phyloP scores from a whole-genome alignment of 2,113 vertebrate species.

The Pachyramphus minor region DNA sequence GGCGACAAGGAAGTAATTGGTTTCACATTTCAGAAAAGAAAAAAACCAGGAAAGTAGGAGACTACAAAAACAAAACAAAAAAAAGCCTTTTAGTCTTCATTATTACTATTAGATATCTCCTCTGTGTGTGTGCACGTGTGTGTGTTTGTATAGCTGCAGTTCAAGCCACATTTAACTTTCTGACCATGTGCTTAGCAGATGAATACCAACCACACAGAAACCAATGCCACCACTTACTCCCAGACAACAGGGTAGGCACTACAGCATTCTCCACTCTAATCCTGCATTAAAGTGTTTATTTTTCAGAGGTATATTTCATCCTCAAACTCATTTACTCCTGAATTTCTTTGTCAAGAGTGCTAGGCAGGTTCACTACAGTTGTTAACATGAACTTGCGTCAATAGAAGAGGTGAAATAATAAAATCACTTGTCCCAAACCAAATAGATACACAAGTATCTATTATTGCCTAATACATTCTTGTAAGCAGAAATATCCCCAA shows the following conservation, averaged over 20 bases:
- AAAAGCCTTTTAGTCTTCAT: not conserved
- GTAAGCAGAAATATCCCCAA: not conserved
- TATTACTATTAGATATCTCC: not conserved
- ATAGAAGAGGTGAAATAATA: not conserved
- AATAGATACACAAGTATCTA: not conserved
- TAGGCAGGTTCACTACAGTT: not conserved
- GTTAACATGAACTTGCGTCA: not conserved
- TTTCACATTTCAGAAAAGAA: not conserved
- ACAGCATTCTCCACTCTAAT: not conserved
- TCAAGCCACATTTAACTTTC: not conserved
- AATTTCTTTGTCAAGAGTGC: not conserved
- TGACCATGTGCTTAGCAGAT: accelerated
- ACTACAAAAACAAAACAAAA: not conserved
- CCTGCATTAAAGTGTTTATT: not conserved
- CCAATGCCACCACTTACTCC: not conserved
- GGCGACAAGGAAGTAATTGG: not conserved
- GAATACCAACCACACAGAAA: not conserved
- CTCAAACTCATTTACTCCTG: not conserved
- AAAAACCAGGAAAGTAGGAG: not conserved
- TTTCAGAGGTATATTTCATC: not conserved
- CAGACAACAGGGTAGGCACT: not conserved
- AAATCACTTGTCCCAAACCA: not conserved
- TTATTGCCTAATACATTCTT: not conserved
- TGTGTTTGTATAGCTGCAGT: not conserved
- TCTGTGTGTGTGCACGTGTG: accelerated